Percentiles rank a stretch among this genome's conserved stretches.
These are phyloP conservation scores for Mylabris sibirica DNA, from an alignment of 2,888 invertebrate species.

Conservation along the genomic window DNA sequence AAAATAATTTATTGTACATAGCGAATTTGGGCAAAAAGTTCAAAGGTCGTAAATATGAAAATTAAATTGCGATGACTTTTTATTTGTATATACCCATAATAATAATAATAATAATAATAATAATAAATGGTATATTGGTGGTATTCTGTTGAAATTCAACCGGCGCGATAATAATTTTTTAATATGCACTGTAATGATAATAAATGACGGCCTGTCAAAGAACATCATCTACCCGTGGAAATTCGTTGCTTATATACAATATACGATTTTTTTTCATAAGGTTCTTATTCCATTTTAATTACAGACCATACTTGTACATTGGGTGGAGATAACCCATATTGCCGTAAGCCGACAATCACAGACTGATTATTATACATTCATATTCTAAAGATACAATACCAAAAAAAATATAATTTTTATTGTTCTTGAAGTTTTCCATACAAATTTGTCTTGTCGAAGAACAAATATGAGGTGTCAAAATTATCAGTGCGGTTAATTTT, in stretches of 20 bases:
- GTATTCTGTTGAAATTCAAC: constrained; percentile 29
- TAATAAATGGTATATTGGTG: constrained; percentile 23
- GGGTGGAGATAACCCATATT: constrained; percentile 53
- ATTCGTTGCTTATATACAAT: constrained; percentile 19
- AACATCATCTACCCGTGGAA: constrained; percentile 37
- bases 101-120: constrained; percentile 12
- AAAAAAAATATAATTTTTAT: constrained; percentile 49
- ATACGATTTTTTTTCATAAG: constrained; percentile 35
- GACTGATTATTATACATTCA: constrained; percentile 53
- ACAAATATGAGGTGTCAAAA: constrained; percentile 19
- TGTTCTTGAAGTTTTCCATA: constrained; percentile 33
- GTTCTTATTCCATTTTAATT: constrained; percentile 52
- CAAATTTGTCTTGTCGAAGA: background rate
- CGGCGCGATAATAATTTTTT: constrained; percentile 50
- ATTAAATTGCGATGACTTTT: constrained; percentile 26
- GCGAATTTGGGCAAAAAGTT: constrained; percentile 27
- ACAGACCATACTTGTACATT: constrained; percentile 46
- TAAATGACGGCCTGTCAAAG: constrained; percentile 56
- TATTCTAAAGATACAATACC: constrained; percentile 41
- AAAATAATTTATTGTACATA: constrained; percentile 27
- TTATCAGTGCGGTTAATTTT: constrained; percentile 24
- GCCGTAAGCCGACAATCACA: constrained; percentile 47
- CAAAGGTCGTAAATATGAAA: constrained; percentile 30
- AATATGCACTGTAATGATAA: constrained; percentile 56
- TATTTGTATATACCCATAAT: constrained; percentile 11